Percentiles rank a stretch among this genome's conserved stretches.
These are phyloP conservation scores for Zosterops borbonicus DNA, from an alignment of 2,113 vertebrate species.

Conservation along the genomic window DNA sequence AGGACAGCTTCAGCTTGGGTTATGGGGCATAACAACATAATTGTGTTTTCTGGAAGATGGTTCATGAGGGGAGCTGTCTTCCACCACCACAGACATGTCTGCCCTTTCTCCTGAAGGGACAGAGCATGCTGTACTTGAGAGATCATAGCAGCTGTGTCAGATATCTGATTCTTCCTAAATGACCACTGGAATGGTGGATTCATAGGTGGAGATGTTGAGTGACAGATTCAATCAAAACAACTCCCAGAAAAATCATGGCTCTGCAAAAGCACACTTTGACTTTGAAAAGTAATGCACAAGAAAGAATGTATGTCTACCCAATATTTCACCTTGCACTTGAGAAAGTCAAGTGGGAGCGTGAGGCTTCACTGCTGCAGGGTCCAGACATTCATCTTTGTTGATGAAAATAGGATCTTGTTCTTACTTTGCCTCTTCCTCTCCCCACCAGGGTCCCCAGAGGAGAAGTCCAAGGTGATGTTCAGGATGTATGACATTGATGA, in stretches of 20 bases:
- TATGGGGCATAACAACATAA: neutral
- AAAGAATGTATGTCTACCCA: neutral
- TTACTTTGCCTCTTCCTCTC: neutral
- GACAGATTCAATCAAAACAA: neutral
- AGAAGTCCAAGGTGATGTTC: conserved; percentile 93
- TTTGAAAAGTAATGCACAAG: neutral
- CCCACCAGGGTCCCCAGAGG: conserved; percentile 84
- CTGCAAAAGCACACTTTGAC: neutral
- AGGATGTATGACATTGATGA: conserved; percentile 89
- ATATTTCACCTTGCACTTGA: neutral
- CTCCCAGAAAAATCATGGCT: neutral
- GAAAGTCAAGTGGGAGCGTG: neutral
- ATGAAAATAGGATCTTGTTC: neutral
- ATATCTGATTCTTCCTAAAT: neutral
- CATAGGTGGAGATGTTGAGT: neutral
- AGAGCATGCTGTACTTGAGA: neutral
- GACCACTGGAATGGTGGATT: neutral
- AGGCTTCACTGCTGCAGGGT: neutral
- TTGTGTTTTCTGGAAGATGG: neutral
- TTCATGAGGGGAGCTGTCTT: neutral
- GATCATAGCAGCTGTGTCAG: neutral
- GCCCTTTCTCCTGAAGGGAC: neutral
- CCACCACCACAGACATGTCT: neutral
- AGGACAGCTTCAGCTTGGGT: neutral
- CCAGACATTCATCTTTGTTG: neutral